These are phyloP conservation scores for Crypturellus undulatus DNA, from an alignment of 2,113 vertebrate genomes.

Conservation along the genomic window DNA sequence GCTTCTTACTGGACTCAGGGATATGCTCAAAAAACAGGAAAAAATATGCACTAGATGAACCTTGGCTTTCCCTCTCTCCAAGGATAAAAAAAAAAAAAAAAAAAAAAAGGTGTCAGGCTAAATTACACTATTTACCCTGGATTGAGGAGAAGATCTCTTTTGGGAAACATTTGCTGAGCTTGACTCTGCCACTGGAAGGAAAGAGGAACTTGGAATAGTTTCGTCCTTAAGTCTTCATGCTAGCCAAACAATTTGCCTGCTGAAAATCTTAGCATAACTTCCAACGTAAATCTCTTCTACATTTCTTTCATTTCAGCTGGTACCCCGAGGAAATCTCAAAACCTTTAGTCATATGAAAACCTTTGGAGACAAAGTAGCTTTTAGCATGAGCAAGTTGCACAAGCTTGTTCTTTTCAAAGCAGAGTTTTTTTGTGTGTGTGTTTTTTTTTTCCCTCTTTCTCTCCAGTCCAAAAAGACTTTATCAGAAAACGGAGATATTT, in stretches of 20 bases:
- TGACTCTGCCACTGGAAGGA: not conserved
- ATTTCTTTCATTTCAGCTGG: not conserved
- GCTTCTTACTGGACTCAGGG: not conserved
- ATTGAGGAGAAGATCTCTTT: not conserved
- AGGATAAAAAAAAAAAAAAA: not conserved
- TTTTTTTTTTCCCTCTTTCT: no score
- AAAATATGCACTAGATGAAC: not conserved
- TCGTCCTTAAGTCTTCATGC: not conserved
- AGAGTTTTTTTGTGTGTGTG: not conserved
- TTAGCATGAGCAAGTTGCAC: not conserved
- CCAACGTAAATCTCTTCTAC: not conserved
- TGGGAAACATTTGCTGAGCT: not conserved
- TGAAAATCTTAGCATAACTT: not conserved
- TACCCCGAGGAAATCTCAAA: not conserved
- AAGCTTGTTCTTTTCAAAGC: not conserved
- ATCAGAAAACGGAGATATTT: not conserved
- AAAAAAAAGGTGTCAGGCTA: fast-evolving
- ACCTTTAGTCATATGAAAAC: not conserved
- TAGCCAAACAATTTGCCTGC: not conserved
- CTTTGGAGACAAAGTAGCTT: not conserved
- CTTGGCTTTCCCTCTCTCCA: not conserved
- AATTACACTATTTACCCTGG: not conserved
- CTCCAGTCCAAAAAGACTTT: not conserved
- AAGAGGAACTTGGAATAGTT: not conserved
- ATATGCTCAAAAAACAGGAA: not conserved